phyloP scores from a whole-genome alignment of 30 jellyfish, hydroid and myxozoan genomes.

The Aurelia sp. region DNA sequence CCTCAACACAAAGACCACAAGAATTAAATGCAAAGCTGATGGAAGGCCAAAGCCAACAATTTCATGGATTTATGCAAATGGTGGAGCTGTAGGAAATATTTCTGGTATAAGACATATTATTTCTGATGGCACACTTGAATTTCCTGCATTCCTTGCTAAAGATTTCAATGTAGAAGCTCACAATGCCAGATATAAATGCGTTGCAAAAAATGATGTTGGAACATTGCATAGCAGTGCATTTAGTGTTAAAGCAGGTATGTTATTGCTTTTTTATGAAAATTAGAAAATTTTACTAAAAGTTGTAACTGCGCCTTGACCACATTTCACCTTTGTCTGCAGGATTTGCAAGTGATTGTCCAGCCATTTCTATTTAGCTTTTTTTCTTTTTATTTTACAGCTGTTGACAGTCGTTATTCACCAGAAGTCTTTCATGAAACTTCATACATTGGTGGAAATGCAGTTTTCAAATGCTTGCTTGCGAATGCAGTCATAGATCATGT shows the following conservation, averaged over 20 bases:
- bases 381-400: constrained; percentile 28
- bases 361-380: too few species aligned
- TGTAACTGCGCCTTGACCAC: too few species aligned
- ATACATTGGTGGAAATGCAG: constrained; percentile 75
- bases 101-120: constrained; percentile 56
- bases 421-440: constrained; percentile 82
- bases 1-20: constrained; percentile 78
- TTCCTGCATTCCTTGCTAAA: constrained; percentile 70
- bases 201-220: constrained; percentile 77
- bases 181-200: constrained; percentile 72
- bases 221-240: constrained; percentile 66
- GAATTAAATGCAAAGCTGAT: constrained; percentile 73
- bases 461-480: constrained; percentile 80
- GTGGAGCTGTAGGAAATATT: constrained; percentile 60
- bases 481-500: constrained; percentile 30
- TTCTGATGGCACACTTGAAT: constrained; percentile 65
- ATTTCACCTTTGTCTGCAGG: too few species aligned
- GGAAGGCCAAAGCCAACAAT: constrained; percentile 84
- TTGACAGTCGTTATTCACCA: constrained; percentile 88
- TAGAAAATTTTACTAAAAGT: too few species aligned
- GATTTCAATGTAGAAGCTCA: constrained; percentile 58
- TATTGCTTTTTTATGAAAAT: too few species aligned
- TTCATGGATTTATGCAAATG: constrained; percentile 76
- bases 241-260: constrained; percentile 82
- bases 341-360: too few species aligned